Evolutionary conservation across 2,113 vertebrate genomes (phyloP).

Genomic region (Pterophyllum scalare): DNA sequence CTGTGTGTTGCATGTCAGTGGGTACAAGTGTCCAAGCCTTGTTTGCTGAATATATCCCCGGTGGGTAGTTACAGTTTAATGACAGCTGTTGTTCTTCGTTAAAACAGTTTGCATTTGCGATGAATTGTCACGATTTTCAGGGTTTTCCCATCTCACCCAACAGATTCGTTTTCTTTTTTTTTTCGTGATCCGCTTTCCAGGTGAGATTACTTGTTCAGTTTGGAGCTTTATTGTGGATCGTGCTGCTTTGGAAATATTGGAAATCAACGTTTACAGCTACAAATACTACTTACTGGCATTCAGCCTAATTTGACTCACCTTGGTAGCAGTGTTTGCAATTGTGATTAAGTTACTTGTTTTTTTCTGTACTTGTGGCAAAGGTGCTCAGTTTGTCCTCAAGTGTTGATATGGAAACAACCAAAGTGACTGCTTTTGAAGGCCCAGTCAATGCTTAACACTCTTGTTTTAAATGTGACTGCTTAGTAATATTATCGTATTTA

Average conservation of each 20-base stretch:
- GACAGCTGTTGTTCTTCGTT: conserved; percentile 47
- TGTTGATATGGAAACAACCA: not conserved
- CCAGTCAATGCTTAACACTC: not conserved
- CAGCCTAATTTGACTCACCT: conserved; percentile 5
- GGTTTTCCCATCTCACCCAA: conserved; percentile 18
- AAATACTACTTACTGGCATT: not conserved
- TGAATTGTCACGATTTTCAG: conserved; percentile 26
- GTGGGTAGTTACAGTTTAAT: conserved; percentile 4
- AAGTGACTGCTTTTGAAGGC: not conserved
- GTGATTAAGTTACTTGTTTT: conserved; percentile 30
- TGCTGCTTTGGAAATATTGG: conserved; percentile 38
- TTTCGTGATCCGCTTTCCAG: conserved; percentile 11
- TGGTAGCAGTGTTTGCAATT: conserved; percentile 4
- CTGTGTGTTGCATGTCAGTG: conserved; percentile 23
- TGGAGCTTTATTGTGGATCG: conserved; percentile 11
- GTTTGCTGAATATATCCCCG: conserved; percentile 23
- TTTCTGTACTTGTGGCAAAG: not conserved
- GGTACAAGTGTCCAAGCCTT: conserved; percentile 2
- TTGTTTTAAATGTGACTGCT: not conserved
- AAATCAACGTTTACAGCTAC: not conserved
- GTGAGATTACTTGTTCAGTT: not conserved
- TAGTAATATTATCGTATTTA: conserved; percentile 2
- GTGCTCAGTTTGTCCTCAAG: conserved; percentile 3
- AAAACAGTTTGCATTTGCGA: conserved; percentile 19
- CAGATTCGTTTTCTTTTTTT: conserved; percentile 6